A percentile compares a stretch with the other conserved stretches of the same genome.
phyloP scores from a whole-genome alignment of 2,113 vertebrate genomes.

The Leuciscus idus region DNA sequence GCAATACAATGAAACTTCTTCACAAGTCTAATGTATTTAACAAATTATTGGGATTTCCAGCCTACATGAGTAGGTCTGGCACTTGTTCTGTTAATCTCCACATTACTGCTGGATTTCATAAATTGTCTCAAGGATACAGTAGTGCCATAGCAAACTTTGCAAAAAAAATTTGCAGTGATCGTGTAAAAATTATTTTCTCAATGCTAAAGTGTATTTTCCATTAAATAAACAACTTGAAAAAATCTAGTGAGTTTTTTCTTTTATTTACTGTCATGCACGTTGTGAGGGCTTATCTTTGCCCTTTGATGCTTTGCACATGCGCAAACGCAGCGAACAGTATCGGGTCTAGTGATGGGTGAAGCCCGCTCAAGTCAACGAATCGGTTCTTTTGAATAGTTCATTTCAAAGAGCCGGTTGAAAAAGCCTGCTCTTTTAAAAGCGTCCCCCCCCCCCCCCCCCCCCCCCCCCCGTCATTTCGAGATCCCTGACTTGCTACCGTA shows the following conservation, averaged over 20 bases:
- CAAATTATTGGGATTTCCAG: not conserved
- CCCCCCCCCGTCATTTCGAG: not conserved
- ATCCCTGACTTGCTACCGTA: not conserved
- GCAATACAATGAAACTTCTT: not conserved
- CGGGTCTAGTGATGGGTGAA: not conserved
- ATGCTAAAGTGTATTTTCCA: conserved; percentile 34
- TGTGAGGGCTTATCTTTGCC: not conserved
- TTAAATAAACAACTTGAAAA: conserved; percentile 31
- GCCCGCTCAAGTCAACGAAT: not conserved
- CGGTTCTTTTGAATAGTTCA: not conserved
- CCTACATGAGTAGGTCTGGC: not conserved
- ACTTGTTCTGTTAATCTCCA: conserved; percentile 69
- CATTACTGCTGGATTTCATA: conserved; percentile 70
- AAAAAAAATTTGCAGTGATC: not conserved
- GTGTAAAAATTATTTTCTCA: conserved; percentile 19
- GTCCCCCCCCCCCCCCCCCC: too few species aligned
- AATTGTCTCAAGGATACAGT: conserved; percentile 63
- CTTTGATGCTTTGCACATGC: not conserved
- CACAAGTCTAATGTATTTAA: not conserved
- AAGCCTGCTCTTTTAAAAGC: not conserved
- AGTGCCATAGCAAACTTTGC: not conserved
- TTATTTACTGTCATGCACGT: not conserved
- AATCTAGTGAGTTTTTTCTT: not conserved
- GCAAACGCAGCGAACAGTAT: not conserved
- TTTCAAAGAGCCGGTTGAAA: not conserved